These are phyloP conservation scores for Pollimyrus isidori DNA, from an alignment of 2,113 vertebrate species.

Conservation along the genomic window DNA sequence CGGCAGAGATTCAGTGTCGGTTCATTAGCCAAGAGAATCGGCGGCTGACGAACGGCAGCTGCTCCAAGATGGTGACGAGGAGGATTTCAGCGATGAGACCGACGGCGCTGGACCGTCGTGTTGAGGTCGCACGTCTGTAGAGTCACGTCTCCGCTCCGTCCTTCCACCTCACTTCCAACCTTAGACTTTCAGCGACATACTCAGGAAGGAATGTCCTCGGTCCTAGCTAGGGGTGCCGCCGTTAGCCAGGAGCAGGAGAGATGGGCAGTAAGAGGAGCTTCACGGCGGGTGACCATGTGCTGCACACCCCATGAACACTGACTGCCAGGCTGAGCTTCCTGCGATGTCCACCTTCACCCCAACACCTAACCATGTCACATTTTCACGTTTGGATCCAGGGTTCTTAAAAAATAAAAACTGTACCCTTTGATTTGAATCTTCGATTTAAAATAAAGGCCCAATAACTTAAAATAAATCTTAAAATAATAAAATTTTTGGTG, in stretches of 20 bases:
- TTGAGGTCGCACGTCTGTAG: background rate
- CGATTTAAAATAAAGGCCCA: conserved; percentile 1
- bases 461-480: background rate
- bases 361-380: background rate
- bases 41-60: background rate
- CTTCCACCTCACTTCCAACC: background rate
- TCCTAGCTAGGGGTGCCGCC: background rate
- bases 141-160: background rate
- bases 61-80: background rate
- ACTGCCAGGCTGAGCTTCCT: background rate
- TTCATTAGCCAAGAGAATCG: background rate
- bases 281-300: background rate
- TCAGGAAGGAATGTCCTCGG: background rate
- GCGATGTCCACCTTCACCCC: background rate
- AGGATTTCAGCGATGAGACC: background rate
- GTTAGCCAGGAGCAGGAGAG: background rate
- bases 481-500: background rate
- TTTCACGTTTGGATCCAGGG: background rate
- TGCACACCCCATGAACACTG: background rate
- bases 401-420: background rate
- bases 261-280: background rate
- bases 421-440: background rate
- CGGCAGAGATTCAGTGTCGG: background rate
- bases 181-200: background rate
- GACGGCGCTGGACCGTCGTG: too few relatives aligned